Percentiles rank a stretch among this genome's conserved stretches.
Evolutionary conservation across 1,140 invertebrate species (phyloP).

Genomic region (Macrobrachium nipponense): DNA sequence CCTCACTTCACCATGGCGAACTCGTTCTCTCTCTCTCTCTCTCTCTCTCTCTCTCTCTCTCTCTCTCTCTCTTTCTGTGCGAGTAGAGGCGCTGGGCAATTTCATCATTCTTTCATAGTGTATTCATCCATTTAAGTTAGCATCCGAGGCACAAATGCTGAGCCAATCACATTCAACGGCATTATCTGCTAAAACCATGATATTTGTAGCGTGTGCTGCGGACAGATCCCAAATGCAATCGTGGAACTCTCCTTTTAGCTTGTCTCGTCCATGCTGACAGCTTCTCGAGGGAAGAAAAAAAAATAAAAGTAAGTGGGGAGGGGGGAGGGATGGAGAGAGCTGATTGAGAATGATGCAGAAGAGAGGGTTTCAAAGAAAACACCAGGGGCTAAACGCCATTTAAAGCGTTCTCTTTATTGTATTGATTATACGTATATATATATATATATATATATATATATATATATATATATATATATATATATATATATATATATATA

Average conservation of each 20-base stretch:
- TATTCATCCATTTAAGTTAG: conserved; percentile 29
- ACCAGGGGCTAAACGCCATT: background rate
- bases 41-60: background rate
- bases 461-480: too few species aligned
- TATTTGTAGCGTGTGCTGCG: conserved; percentile 12
- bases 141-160: conserved; percentile 11
- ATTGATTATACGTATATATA: background rate
- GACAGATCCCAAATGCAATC: conserved; percentile 17
- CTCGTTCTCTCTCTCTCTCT: background rate
- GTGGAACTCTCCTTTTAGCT: conserved; percentile 1
- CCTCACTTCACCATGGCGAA: too few species aligned
- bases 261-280: background rate
- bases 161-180: conserved; percentile 19
- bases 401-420: background rate
- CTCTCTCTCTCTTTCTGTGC: background rate
- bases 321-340: background rate
- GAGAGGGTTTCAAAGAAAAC: background rate
- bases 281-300: background rate
- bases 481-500: too few species aligned
- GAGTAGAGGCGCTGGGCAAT: background rate
- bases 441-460: too few species aligned
- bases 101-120: background rate
- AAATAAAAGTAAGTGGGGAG: background rate
- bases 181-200: conserved; percentile 22
- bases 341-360: background rate